These are phyloP conservation scores for Smittia sp. DNA, from an alignment of 2,888 invertebrate species.

Conservation along the genomic window DNA sequence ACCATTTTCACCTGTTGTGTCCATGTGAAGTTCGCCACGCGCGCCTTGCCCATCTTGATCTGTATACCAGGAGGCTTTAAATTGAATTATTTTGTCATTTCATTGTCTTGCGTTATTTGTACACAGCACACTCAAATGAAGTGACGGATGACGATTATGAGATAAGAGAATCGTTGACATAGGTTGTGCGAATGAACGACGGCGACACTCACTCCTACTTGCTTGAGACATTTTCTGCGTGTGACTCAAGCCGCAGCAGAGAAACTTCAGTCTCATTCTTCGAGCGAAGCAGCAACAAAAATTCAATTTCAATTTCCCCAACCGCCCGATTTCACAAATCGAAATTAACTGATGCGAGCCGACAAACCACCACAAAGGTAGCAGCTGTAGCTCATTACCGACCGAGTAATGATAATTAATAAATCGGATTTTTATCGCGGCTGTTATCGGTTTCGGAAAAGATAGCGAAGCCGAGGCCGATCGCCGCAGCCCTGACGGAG, in stretches of 20 bases:
- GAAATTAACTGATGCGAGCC: conserved; percentile 17
- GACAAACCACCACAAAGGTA: not conserved
- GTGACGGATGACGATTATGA: too few relatives aligned
- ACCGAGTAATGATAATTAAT: too few relatives aligned
- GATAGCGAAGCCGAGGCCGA: too few relatives aligned
- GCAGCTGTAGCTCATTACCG: not conserved
- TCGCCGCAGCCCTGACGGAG: too few relatives aligned
- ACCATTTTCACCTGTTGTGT: conserved; percentile 54
- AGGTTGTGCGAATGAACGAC: too few relatives aligned
- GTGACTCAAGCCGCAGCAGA: not conserved
- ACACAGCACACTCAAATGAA: not conserved
- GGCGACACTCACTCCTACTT: not conserved
- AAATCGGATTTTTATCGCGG: too few relatives aligned
- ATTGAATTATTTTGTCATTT: conserved; percentile 41
- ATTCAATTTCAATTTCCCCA: too few relatives aligned
- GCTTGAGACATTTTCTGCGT: not conserved
- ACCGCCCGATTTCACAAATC: conserved; percentile 31
- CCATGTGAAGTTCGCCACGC: conserved; percentile 51
- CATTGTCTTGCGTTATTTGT: not conserved
- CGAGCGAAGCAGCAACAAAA: too few relatives aligned
- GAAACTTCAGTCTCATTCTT: not conserved
- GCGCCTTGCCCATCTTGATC: conserved; percentile 52
- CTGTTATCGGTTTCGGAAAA: too few relatives aligned
- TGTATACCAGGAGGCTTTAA: conserved; percentile 47
- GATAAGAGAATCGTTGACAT: not conserved